Base-by-base conservation (phyloP, 1,140 invertebrate species). In the Neodiprion virginianus region DNA sequence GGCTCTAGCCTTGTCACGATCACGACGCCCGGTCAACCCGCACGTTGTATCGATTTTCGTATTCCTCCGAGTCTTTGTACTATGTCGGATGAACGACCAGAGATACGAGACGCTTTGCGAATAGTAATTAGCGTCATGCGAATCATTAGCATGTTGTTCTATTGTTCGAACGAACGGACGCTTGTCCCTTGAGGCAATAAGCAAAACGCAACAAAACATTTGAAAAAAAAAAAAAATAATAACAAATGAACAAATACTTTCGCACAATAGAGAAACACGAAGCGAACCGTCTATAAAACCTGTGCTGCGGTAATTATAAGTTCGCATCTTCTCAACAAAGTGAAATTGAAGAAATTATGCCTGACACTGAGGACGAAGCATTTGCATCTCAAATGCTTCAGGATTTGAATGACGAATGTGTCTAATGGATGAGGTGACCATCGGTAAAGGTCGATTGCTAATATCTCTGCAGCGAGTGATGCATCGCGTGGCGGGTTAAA, bases 101-200 rank as follows among this genome's bases (percentile, higher is more conserved):
- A 17, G 53, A 61, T 5, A 61, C 53, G 53, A 17, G 8, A 61
- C 53, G 53, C 7, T 8, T 12, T 61, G 53, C 53, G 53, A 61
- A 61, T 61, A 8, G 53, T 61, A 61, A 61, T 61, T 61, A 61
- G 53, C 53, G 53, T 61, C 53, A 61, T 61, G n/a, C 53, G n/a
- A 61, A 12, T 17, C 53, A 61, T 61, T 61, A 61, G 53, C 53
- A 61, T 61, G 53, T 61, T 8, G 28, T 40, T 61, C 53, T 61
- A 61, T 61, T 61, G 53, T 61, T 61, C 53, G 4, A 40, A 12
- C 53, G 53, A 17, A 61, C 53, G 53, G n/a, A 40, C 5, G 28
- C 53, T 17, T 12, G n/a, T 8, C 53, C 53, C 3, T 61, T 61
- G 53, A 17, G 11, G 53, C 8, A 61, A 8, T 14, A 61, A 61